phyloP scores from a whole-genome alignment of 2,113 vertebrate genomes.

The Chaenogobius annularis region DNA sequence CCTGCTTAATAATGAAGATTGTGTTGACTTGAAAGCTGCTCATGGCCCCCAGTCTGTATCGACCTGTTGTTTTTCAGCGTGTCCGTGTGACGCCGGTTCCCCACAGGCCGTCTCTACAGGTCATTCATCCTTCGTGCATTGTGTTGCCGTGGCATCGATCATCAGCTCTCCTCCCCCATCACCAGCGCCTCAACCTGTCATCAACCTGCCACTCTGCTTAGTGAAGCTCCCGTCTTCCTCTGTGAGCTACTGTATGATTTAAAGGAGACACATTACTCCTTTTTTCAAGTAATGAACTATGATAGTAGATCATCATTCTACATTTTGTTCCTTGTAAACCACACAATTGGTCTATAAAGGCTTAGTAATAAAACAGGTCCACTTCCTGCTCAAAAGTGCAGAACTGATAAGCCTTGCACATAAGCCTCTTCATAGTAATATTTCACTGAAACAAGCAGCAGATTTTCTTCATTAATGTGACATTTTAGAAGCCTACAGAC shows the following conservation, averaged over 20 bases:
- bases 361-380: no score
- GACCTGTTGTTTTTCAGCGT: conserved; percentile 22
- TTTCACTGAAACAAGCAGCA: no score
- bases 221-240: background rate
- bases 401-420: no score
- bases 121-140: conserved; percentile 49
- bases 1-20: background rate
- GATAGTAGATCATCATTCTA: no score
- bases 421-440: no score
- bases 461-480: no score
- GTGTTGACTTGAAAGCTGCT: background rate
- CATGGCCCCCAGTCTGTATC: conserved; percentile 20
- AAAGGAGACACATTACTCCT: background rate
- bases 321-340: no score
- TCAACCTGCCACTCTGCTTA: conserved; percentile 18
- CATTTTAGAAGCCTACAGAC: no score
- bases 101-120: conserved; percentile 49
- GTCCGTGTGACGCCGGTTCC: conserved; percentile 18
- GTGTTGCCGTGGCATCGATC: conserved; percentile 53
- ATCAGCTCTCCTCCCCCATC: conserved; percentile 21
- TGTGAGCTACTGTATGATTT: background rate
- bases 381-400: no score
- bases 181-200: conserved; percentile 48
- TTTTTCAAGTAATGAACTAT: no score
- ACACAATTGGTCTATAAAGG: no score